These are phyloP conservation scores for Tineola bisselliella DNA, from an alignment of 2,888 invertebrate genomes.

Conservation along the genomic window DNA sequence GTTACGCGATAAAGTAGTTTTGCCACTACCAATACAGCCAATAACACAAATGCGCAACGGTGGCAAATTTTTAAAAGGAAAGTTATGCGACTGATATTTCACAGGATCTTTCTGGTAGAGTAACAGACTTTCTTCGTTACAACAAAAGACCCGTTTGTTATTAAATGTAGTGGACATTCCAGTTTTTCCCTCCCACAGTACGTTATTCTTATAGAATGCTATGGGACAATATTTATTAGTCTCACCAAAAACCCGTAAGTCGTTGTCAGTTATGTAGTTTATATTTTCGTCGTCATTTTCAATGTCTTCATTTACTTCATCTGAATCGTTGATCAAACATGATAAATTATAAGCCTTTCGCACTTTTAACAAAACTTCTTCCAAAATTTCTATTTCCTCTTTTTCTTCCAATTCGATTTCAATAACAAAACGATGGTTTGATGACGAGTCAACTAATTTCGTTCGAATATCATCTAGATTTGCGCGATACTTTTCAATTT, in stretches of 20 bases:
- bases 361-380: constrained; percentile 41
- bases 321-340: constrained; percentile 32
- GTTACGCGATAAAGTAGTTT: constrained; percentile 52
- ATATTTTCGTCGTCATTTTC: constrained; percentile 30
- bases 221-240: constrained; percentile 71
- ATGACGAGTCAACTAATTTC: background rate
- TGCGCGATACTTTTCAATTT: constrained; percentile 44
- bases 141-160: constrained; percentile 64
- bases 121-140: constrained; percentile 52
- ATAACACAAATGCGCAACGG: constrained; percentile 66
- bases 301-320: constrained; percentile 26
- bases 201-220: constrained; percentile 56
- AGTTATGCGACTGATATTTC: constrained; percentile 51
- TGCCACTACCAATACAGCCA: constrained; percentile 66
- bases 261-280: constrained; percentile 35
- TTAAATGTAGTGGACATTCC: constrained; percentile 60
- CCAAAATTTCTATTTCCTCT: constrained; percentile 40
- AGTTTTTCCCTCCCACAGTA: constrained; percentile 71
- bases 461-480: constrained; percentile 17
- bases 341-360: constrained; percentile 39
- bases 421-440: constrained; percentile 21
- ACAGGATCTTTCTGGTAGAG: constrained; percentile 59
- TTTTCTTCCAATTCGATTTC: constrained; percentile 57
- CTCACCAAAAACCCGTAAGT: constrained; percentile 60
- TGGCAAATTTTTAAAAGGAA: constrained; percentile 52